Base-by-base conservation (phyloP, 2,113 vertebrate species). In the Sinocyclocheilus maitianheensis region DNA sequence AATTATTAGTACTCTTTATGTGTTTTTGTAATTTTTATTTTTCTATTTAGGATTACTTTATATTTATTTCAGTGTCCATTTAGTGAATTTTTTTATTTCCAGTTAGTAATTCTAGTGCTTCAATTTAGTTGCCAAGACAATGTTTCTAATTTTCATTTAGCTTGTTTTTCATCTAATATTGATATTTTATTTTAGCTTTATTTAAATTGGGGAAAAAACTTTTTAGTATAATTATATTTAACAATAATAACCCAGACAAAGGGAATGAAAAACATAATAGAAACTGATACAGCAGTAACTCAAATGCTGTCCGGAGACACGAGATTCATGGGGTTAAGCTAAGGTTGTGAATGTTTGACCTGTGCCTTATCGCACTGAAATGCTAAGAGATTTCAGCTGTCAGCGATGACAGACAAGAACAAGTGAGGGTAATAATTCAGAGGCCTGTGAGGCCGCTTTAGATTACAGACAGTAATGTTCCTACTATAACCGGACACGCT, bases 261-360 rank as follows among this genome's bases (percentile, higher is more conserved):
- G 9, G 9, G 69, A 11, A 71, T 37, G 22, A 14, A 5, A 30
- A 67, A 34, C 6, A 7, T 7, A 16, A 16, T 8, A 40, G 69
- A 72, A 48, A 12, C 43, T 24, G 43, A 75, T 40, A 20, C 4
- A 3, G 34, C 37, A 12, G 71, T 46, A 74, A 43, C 37, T 74
- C 37, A 74, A n/a, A 71, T 16, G 9, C 71, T 13, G 20, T 74
- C 22, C 2, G 3, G 20, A 46, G 22, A 46, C 43, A 46, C 43
- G 2, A 40, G 71, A 24, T 22, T 12, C 4, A 0, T 43, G 71
- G 20, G 71, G 40, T 76, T 48, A 48, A 46, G 24, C 72, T 24
- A 16, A 76, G 72, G 72, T 51, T 48, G 12, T 48, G 43, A 76
- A 76, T 76, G n/a, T 48, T 48, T 76, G 72, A 76, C 43, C 13